Conservation (phyloP, 2,797 vertebrate species). For the Sebastiscus tertius region DNA sequence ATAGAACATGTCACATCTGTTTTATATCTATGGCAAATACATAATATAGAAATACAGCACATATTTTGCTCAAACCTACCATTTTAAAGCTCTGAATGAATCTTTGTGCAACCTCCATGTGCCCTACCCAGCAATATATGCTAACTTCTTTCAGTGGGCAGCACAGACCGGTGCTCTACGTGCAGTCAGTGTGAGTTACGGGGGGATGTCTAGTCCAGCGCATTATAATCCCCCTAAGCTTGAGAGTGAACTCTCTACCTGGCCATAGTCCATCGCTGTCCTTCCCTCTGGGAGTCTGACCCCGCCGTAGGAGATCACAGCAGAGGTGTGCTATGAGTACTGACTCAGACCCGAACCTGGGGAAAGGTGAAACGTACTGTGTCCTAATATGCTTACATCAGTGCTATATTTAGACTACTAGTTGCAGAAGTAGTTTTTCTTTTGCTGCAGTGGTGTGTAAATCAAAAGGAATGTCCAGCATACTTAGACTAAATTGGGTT, state of each 20-base stretch:
- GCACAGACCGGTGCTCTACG: conserved; percentile 12
- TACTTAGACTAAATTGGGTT: neutral
- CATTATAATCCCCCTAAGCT: conserved; percentile 60
- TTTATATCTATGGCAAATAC: neutral
- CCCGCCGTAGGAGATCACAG: conserved; percentile 57
- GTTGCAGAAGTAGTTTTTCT: conserved; percentile 13
- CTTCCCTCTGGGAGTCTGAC: conserved; percentile 62
- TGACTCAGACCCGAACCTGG: conserved; percentile 65
- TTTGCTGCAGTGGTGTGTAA: conserved; percentile 8
- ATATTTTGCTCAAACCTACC: neutral
- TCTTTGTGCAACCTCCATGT: conserved; percentile 10
- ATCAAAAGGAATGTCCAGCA: conserved; percentile 22
- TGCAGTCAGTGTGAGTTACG: conserved; percentile 57
- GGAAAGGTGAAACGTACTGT: conserved; percentile 69
- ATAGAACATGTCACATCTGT: too few species aligned
- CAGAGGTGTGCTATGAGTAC: conserved; percentile 57
- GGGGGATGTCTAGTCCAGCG: conserved; percentile 37
- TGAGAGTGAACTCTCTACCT: conserved; percentile 53
- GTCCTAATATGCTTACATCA: conserved; percentile 31
- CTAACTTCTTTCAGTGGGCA: conserved; percentile 29
- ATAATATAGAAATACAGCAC: neutral
- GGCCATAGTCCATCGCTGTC: conserved; percentile 57
- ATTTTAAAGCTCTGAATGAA: neutral
- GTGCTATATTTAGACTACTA: conserved; percentile 37
- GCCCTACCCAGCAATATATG: conserved; percentile 32